Conservation (phyloP, 2,797 vertebrate species). For the Gambusia yucatana region DNA sequence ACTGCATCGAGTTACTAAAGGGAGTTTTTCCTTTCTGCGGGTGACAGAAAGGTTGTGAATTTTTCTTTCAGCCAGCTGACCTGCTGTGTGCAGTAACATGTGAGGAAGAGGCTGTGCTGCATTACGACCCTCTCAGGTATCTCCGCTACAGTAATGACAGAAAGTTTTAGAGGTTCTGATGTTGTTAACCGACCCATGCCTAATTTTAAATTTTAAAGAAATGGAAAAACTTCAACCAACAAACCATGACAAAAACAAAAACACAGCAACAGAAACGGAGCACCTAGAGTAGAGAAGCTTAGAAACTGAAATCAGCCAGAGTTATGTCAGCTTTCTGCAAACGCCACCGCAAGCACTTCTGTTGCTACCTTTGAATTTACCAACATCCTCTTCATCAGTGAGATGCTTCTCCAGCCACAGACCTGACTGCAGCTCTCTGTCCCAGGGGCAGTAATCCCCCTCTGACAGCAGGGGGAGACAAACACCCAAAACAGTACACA, state of each 20-base stretch:
- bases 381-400: constrained; percentile 89
- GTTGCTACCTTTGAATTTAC: constrained; percentile 92
- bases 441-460: constrained; percentile 95
- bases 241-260: constrained; percentile 34
- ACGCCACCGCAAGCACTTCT: constrained; percentile 73
- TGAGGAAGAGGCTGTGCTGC: background rate
- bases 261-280: constrained; percentile 17
- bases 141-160: background rate
- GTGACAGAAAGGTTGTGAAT: background rate
- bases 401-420: constrained; percentile 89
- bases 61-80: background rate
- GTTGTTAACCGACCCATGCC: background rate
- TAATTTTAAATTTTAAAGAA: constrained; percentile 1
- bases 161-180: background rate
- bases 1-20: background rate
- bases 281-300: constrained; percentile 22
- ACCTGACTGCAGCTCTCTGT: constrained; percentile 91
- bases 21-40: background rate
- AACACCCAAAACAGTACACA: constrained; percentile 53
- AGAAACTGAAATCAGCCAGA: constrained; percentile 54
- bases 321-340: constrained; percentile 58
- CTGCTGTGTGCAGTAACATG: background rate
- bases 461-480: constrained; percentile 91
- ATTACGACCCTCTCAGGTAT: background rate
- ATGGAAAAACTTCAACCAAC: constrained; percentile 37